A percentile compares a stretch with the other conserved stretches of the same genome.
These are phyloP conservation scores for Emydura subglobosa DNA, from an alignment of 2,113 vertebrate genomes.

Conservation along the genomic window DNA sequence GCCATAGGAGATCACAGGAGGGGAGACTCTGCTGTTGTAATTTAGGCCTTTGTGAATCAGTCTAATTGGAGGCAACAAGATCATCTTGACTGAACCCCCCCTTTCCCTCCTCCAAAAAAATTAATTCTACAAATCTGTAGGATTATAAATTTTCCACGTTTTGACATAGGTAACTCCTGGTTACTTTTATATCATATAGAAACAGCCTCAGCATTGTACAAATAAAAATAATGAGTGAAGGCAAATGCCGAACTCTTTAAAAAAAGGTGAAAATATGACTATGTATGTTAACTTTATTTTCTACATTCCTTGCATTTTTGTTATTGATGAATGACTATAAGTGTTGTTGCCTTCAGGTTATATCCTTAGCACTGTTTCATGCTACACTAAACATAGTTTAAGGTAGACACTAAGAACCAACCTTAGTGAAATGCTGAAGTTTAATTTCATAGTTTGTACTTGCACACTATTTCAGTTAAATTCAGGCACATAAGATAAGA, in stretches of 20 bases:
- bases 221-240: conserved; percentile 42
- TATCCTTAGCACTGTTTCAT: conserved; percentile 31
- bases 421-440: not conserved
- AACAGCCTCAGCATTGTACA: conserved; percentile 25
- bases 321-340: conserved; percentile 67
- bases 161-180: not conserved
- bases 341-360: conserved; percentile 60
- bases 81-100: not conserved
- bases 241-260: conserved; percentile 42
- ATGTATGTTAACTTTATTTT: conserved; percentile 36
- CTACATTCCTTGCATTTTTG: conserved; percentile 70
- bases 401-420: conserved; percentile 48
- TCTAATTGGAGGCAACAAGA: not conserved
- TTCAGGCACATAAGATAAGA: not conserved
- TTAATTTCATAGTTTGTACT: not conserved
- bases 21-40: not conserved
- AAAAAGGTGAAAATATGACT: conserved; percentile 46
- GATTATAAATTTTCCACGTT: not conserved
- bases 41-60: not conserved
- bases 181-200: not conserved
- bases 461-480: not conserved
- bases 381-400: conserved; percentile 61
- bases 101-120: no score
- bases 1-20: not conserved
- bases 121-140: not conserved